Evolutionary conservation across 2,797 vertebrate genomes (phyloP).

Genomic region (Phoxinus dragarum): DNA sequence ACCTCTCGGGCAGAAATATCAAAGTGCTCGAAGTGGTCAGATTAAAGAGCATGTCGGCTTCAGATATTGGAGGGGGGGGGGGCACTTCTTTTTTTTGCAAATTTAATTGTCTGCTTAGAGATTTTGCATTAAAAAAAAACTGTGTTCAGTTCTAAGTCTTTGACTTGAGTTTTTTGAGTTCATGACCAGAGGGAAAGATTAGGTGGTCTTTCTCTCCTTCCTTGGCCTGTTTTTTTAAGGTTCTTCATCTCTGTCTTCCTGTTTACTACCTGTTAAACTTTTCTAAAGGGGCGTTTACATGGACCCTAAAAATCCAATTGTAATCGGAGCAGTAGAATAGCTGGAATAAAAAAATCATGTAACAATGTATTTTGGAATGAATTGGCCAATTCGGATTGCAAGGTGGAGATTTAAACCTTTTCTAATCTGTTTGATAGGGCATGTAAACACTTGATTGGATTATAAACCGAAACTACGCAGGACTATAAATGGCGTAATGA

Average conservation of each 20-base stretch:
- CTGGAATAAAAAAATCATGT: not conserved
- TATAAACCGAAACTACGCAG: not conserved
- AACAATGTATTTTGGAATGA: not conserved
- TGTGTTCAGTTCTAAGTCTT: not conserved
- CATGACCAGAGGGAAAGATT: not conserved
- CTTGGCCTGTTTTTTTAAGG: not conserved
- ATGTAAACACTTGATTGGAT: too few species aligned
- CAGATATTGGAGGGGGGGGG: not conserved
- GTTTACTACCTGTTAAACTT: conserved; percentile 6
- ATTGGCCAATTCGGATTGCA: not conserved
- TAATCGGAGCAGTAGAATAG: not conserved
- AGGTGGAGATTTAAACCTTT: not conserved
- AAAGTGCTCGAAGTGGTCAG: not conserved
- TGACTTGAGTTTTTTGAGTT: not conserved
- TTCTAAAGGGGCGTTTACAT: not conserved
- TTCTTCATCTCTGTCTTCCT: not conserved
- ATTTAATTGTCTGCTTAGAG: not conserved
- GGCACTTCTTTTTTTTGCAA: not conserved
- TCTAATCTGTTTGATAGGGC: too few species aligned
- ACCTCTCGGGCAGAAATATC: not conserved
- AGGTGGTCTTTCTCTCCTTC: not conserved
- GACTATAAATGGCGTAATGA: not conserved
- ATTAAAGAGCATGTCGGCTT: not conserved
- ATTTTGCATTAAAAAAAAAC: not conserved
- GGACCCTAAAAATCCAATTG: not conserved